Conservation (phyloP, 1,140 invertebrate genomes). For the Dysdera silvatica region DNA sequence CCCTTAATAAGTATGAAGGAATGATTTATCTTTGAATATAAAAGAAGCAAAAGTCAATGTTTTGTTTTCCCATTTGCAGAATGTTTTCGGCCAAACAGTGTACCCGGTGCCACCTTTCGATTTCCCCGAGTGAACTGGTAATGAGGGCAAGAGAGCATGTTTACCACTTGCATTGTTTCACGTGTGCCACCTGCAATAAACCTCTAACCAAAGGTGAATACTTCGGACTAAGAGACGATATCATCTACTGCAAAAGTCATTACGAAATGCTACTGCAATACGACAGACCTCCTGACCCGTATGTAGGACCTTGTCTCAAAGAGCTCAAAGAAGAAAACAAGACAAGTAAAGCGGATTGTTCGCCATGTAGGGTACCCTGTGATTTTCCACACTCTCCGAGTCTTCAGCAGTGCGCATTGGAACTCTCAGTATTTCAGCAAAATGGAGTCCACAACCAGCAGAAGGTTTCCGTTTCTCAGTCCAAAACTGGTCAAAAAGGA, state of each 20-base stretch:
- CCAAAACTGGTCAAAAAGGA: constrained; percentile 25
- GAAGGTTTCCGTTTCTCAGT: no score
- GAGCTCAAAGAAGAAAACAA: neutral
- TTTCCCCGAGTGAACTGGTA: constrained; percentile 77
- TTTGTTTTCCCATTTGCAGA: constrained; percentile 33
- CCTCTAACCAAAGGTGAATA: constrained; percentile 61
- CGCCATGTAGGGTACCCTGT: no score
- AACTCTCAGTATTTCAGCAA: no score
- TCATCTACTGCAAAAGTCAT: constrained; percentile 46
- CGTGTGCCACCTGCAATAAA: constrained; percentile 69
- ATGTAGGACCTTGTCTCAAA: constrained; percentile 25
- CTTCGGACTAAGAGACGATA: constrained; percentile 55
- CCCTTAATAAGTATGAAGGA: no score
- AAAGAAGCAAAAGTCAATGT: no score
- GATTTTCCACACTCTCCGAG: no score
- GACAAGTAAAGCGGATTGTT: no score
- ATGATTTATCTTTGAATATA: no score
- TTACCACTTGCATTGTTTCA: constrained; percentile 84
- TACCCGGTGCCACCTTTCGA: constrained; percentile 67
- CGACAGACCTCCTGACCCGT: constrained; percentile 29
- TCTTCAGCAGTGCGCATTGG: no score
- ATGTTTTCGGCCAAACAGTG: constrained; percentile 58
- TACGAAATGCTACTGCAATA: constrained; percentile 38
- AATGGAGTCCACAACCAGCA: no score
- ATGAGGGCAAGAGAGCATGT: constrained; percentile 80